Evolutionary conservation across 2,113 vertebrate species (phyloP).

Genomic region (Cololabis saira): DNA sequence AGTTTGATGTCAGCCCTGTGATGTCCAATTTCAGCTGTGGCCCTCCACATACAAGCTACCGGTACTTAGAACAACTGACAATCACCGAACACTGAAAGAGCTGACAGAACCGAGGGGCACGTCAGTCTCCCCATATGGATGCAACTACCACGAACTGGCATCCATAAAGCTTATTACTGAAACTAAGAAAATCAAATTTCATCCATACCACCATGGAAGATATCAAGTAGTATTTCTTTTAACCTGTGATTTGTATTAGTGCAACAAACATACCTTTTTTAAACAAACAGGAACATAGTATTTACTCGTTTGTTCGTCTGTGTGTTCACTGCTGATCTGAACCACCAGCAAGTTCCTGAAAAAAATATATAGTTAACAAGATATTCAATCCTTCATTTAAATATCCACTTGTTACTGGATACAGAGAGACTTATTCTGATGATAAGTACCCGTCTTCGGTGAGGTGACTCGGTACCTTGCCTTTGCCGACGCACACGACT

Average conservation of each 20-base stretch:
- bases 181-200: neutral
- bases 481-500: conserved; percentile 86
- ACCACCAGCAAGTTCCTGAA: conserved; percentile 81
- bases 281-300: conserved; percentile 80
- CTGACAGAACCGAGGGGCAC: too few species aligned
- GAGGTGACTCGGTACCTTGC: conserved; percentile 49
- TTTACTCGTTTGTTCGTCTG: conserved; percentile 59
- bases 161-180: too few species aligned
- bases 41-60: too few species aligned
- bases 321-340: conserved; percentile 75
- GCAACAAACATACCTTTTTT: conserved; percentile 75
- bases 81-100: too few species aligned
- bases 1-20: too few species aligned
- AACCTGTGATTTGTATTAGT: neutral
- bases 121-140: too few species aligned
- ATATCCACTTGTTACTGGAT: neutral
- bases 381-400: too few species aligned
- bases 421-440: conserved; percentile 1
- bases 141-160: too few species aligned
- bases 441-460: conserved; percentile 80
- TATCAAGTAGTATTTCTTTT: neutral
- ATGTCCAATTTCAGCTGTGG: too few species aligned
- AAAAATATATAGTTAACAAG: neutral
- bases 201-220: too few species aligned
- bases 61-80: too few species aligned